Percentiles rank a stretch among this genome's conserved stretches.
Conservation (phyloP, 2,797 vertebrate species). For the Paguma larvata region DNA sequence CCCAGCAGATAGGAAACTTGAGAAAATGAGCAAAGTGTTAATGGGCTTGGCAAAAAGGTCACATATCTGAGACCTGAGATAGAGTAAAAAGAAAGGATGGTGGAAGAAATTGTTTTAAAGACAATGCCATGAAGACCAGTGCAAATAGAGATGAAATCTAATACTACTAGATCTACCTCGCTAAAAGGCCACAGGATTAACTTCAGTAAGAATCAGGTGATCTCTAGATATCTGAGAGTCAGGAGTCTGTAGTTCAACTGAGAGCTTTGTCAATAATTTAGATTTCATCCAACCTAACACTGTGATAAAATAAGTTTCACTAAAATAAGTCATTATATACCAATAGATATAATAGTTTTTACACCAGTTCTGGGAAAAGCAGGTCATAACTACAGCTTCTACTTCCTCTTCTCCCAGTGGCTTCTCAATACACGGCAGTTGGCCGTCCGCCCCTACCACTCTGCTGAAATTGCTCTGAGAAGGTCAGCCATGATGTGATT, state of each 20-base stretch:
- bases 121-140: conserved; percentile 62
- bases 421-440: neutral
- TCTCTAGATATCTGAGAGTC: neutral
- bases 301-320: conserved; percentile 22
- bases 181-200: conserved; percentile 46
- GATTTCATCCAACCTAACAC: neutral
- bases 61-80: conserved; percentile 60
- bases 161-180: neutral
- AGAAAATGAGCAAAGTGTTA: conserved; percentile 76
- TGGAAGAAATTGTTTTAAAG: conserved; percentile 70
- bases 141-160: conserved; percentile 57
- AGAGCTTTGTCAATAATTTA: neutral
- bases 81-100: conserved; percentile 52
- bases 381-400: neutral
- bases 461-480: conserved; percentile 6
- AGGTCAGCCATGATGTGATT: conserved; percentile 37
- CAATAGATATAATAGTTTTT: neutral
- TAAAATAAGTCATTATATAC: conserved; percentile 3
- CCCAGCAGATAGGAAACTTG: conserved; percentile 71
- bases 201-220: neutral
- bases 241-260: neutral
- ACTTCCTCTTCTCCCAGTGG: neutral
- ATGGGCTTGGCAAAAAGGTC: conserved; percentile 77
- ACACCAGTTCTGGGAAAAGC: neutral
- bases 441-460: neutral